Base-by-base conservation (phyloP, 1,140 invertebrate species). In the Lysiphlebus fabarum region DNA sequence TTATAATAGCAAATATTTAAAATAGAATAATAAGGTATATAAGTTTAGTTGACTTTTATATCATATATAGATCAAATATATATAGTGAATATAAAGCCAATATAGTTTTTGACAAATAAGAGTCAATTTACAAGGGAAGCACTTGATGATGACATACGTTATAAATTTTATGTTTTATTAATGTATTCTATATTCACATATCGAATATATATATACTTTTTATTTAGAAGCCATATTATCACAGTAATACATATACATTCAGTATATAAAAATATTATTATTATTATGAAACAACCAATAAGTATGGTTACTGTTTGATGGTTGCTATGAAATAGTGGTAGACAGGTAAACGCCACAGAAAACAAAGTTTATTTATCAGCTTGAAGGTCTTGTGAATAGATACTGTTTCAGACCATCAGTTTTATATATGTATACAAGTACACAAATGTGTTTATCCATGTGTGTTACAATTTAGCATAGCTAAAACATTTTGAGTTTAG, bases 331-430 rank as follows among this genome's bases (percentile, higher is more conserved):
- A n/a, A 51, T 51, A n/a, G 36, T 33, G 34, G 49, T 26, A 51
- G 49, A 38, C 49, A 51, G 34, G 49, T 37, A 51, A 51, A 37
- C 49, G 34, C 36, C 8, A 7, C 11, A 12, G n/a, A 34, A 58
- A 62, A 67, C 67, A 68, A 69, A 69, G 66, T 68, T 69, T 68
- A 67, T 69, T 65, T 68, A 68, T 64, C 66, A 67, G 55, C 58
- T 51, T 38, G 49, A n/a, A 51, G 49, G 34, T 49, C 47, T 51
- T 51, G 49, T 11, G 11, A 36, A 38, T 11, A 33, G 49, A n/a
- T 49, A 0, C 11, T 4, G 34, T 37, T 51, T n/a, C 14, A 34
- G 49, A 37, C 47, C 7, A 34, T 8, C 17, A 26, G 17, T 26
- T 26, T 26, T 26, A 26, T 4, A 26, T 26, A 26, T 26, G 4